phyloP scores from a whole-genome alignment of 2,888 invertebrate species.

The Erebia palarica region DNA sequence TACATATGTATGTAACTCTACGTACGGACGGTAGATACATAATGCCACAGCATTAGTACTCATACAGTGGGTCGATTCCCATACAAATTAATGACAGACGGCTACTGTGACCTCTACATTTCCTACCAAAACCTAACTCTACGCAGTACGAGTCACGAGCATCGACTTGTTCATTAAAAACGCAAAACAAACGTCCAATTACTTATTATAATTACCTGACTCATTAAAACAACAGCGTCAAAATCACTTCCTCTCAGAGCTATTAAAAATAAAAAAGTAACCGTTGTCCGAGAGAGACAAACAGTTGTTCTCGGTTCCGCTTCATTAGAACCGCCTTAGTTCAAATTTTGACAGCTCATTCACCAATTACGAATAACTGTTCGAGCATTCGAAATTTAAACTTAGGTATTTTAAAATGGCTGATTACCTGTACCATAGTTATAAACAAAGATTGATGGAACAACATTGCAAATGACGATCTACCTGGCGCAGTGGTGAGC shows the following conservation, averaged over 20 bases:
- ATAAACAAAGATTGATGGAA: no score
- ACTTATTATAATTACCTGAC: not conserved
- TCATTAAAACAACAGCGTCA: not conserved
- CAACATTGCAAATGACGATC: no score
- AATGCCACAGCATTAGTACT: no score
- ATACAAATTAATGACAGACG: no score
- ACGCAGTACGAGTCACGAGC: no score
- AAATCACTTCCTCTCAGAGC: conserved; percentile 5
- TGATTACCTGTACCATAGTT: not conserved
- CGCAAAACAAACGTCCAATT: not conserved
- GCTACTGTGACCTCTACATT: no score
- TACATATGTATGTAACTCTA: no score
- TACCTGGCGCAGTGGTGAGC: no score
- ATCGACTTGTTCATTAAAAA: not conserved
- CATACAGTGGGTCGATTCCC: no score
- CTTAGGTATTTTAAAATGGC: conserved; percentile 11
- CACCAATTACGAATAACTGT: conserved; percentile 60
- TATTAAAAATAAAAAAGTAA: conserved; percentile 12
- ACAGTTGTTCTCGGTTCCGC: conserved; percentile 55
- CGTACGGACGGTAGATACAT: no score
- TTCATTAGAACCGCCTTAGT: conserved; percentile 68
- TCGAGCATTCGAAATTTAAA: conserved; percentile 20
- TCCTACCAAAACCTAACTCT: no score
- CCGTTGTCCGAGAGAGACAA: conserved; percentile 56
- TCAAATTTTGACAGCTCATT: conserved; percentile 69